Evolutionary conservation across 92 coral and sea anemone species (phyloP).

Genomic region (Palythoa heliodiscus): DNA sequence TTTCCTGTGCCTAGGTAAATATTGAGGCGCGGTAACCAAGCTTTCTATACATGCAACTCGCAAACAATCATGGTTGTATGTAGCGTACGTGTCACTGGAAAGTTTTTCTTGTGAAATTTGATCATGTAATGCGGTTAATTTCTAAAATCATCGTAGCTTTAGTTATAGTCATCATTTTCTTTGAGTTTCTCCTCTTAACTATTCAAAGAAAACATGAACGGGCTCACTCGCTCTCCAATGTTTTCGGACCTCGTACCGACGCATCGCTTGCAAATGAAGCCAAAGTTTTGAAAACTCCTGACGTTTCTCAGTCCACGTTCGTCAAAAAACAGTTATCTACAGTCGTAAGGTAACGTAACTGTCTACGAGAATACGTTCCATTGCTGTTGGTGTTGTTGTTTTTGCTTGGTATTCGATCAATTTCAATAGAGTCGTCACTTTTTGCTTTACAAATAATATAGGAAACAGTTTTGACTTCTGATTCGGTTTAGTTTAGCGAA

Average conservation of each 20-base stretch:
- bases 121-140: constrained; percentile 48
- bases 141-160: constrained; percentile 51
- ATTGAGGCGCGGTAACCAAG: no score
- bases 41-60: no score
- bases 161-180: constrained; percentile 50
- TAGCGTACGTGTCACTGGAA: background rate
- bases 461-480: no score
- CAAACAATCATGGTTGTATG: no score
- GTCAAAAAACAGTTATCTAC: background rate
- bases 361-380: no score
- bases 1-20: no score
- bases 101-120: background rate
- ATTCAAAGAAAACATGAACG: constrained; percentile 48
- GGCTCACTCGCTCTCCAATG: background rate
- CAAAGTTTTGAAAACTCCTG: background rate
- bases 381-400: no score
- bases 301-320: background rate
- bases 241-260: background rate
- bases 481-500: no score
- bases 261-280: background rate
- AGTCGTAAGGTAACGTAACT: background rate
- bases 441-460: no score
- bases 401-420: no score
- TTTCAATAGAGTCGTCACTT: no score
- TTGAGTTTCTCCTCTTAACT: constrained; percentile 61